phyloP scores from a whole-genome alignment of 1,140 invertebrate genomes.

The Adoxophyes honmai region DNA sequence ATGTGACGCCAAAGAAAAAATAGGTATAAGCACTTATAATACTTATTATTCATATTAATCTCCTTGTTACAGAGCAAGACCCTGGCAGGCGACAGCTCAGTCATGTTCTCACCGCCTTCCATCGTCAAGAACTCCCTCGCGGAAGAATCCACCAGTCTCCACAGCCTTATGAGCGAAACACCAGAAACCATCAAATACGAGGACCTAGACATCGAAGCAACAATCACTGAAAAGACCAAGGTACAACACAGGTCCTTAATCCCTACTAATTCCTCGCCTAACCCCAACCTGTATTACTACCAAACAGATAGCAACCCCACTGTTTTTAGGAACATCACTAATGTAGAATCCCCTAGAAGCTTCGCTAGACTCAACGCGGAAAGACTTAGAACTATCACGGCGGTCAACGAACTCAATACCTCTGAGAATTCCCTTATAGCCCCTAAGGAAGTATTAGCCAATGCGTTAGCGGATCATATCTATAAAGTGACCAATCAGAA shows the following conservation, averaged over 20 bases:
- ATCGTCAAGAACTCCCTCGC: conserved; percentile 82
- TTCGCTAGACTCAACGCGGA: conserved; percentile 72
- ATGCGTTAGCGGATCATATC: conserved; percentile 70
- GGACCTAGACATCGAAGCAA: conserved; percentile 57
- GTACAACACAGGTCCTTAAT: conserved; percentile 75
- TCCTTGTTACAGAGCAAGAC: conserved; percentile 87
- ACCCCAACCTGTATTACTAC: conserved; percentile 35
- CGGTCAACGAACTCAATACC: conserved; percentile 42
- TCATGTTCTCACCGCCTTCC: conserved; percentile 91
- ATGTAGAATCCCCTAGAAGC: conserved; percentile 54
- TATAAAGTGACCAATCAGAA: conserved; percentile 77
- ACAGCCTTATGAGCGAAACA: conserved; percentile 71
- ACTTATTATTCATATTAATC: no score
- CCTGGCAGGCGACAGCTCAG: conserved; percentile 85
- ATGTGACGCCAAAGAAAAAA: no score
- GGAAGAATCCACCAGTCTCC: conserved; percentile 72
- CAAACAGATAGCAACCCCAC: conserved; percentile 32
- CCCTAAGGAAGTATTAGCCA: conserved; percentile 66
- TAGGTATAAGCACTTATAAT: no score
- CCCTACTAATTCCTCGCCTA: conserved; percentile 66
- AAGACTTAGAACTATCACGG: conserved; percentile 58
- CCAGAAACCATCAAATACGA: conserved; percentile 55
- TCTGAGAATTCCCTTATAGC: conserved; percentile 52
- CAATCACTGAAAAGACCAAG: conserved; percentile 66
- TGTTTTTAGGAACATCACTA: conserved; percentile 59